Conservation (phyloP, 2,888 invertebrate genomes). For the Cerastoderma edule region DNA sequence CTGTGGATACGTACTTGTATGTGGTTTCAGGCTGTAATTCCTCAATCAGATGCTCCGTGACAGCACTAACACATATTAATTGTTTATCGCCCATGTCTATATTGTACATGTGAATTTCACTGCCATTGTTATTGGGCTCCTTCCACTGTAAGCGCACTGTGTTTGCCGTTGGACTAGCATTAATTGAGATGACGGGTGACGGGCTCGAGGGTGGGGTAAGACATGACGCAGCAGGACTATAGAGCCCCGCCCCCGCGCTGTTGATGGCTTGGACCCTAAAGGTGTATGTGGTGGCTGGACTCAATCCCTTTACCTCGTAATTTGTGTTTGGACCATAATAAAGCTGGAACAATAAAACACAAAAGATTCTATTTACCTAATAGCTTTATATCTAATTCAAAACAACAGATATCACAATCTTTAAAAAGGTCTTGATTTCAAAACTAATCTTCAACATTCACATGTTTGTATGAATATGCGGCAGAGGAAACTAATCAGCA, state of each 20-base stretch:
- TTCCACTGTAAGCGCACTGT: conserved; percentile 88
- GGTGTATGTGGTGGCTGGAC: conserved; percentile 91
- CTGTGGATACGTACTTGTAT: conserved; percentile 86
- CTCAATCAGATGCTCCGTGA: conserved; percentile 86
- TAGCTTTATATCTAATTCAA: no score
- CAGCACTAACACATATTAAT: conserved; percentile 73
- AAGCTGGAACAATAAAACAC: conserved; percentile 69
- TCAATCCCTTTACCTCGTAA: conserved; percentile 89
- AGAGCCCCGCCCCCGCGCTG: conserved; percentile 91
- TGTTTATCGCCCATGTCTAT: conserved; percentile 87
- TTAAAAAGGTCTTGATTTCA: no score
- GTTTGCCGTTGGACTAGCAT: conserved; percentile 87
- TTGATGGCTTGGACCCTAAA: conserved; percentile 92
- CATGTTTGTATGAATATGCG: no score
- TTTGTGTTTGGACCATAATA: conserved; percentile 80
- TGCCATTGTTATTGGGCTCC: conserved; percentile 90
- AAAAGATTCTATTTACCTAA: not conserved
- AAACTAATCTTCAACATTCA: no score
- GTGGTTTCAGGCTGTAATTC: conserved; percentile 91
- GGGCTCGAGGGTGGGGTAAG: conserved; percentile 93
- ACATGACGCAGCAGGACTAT: conserved; percentile 88
- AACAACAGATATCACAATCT: no score
- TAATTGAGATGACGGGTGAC: conserved; percentile 86
- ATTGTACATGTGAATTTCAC: conserved; percentile 90
- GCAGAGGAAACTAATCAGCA: no score